These are phyloP conservation scores for Melolontha melolontha DNA, from an alignment of 2,888 invertebrate genomes.

Conservation along the genomic window DNA sequence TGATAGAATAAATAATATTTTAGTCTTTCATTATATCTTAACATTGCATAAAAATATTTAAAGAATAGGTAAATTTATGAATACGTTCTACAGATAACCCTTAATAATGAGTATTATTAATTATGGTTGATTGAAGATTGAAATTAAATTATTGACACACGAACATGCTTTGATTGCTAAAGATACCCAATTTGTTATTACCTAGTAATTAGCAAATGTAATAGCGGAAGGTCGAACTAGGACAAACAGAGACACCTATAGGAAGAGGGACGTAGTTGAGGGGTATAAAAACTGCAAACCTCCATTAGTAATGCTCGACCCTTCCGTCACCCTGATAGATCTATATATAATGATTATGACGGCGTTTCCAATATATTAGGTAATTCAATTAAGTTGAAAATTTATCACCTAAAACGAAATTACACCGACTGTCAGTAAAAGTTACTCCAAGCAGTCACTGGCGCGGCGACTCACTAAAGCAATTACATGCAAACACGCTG, in stretches of 20 bases:
- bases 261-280: background rate
- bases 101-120: background rate
- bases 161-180: conserved; percentile 11
- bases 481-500: conserved; percentile 43
- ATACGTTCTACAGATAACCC: no score
- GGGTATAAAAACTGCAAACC: conserved; percentile 16
- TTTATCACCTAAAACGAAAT: conserved; percentile 39
- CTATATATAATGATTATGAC: conserved; percentile 35
- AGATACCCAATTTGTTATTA: conserved; percentile 13
- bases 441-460: conserved; percentile 35
- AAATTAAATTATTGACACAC: conserved; percentile 21
- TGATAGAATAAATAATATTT: no score
- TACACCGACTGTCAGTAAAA: conserved; percentile 36
- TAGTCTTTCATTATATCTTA: no score
- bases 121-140: background rate
- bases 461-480: conserved; percentile 39
- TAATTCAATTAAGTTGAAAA: conserved; percentile 42
- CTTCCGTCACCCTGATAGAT: conserved; percentile 27
- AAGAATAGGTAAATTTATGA: no score
- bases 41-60: no score
- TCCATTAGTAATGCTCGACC: conserved; percentile 29
- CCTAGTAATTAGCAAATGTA: conserved; percentile 21
- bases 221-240: conserved; percentile 4
- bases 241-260: conserved; percentile 3
- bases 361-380: conserved; percentile 35